Conservation (phyloP, 2,797 vertebrate genomes). For the Rhinogobio ventralis region DNA sequence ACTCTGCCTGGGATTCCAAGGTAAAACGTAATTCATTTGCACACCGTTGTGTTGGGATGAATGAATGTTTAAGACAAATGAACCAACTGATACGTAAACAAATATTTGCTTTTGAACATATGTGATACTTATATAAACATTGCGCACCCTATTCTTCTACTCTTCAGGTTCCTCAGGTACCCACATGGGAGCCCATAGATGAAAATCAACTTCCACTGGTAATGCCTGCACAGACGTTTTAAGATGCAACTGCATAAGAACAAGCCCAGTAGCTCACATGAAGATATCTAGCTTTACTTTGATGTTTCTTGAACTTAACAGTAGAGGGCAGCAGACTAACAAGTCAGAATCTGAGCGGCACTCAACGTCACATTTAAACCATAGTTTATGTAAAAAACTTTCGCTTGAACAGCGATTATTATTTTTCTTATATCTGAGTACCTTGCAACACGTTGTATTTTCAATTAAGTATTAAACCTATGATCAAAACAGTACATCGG, state of each 20-base stretch:
- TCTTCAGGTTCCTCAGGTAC: slow-evolving; percentile 72
- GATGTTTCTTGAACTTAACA: neutral
- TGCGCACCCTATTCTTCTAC: neutral
- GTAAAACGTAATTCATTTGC: slow-evolving; percentile 57
- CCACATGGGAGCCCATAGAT: slow-evolving; percentile 75
- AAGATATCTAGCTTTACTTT: neutral
- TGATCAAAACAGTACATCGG: neutral
- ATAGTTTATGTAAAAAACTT: neutral
- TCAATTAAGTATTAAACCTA: neutral
- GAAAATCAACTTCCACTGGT: slow-evolving; percentile 76
- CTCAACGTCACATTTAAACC: neutral
- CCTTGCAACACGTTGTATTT: neutral
- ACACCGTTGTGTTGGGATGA: neutral
- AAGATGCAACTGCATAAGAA: neutral
- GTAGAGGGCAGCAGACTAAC: slow-evolving; percentile 7
- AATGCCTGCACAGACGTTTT: slow-evolving; percentile 23
- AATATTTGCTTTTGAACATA: neutral
- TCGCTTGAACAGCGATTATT: neutral
- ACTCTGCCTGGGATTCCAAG: slow-evolving; percentile 66
- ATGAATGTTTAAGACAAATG: neutral
- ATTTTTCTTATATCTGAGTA: neutral
- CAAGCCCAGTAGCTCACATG: neutral
- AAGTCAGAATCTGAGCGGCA: neutral
- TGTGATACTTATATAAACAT: neutral
- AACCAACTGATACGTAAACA: too few relatives aligned